These are phyloP conservation scores for Gymnocheta viridis DNA, from an alignment of 2,888 invertebrate genomes.

Conservation along the genomic window DNA sequence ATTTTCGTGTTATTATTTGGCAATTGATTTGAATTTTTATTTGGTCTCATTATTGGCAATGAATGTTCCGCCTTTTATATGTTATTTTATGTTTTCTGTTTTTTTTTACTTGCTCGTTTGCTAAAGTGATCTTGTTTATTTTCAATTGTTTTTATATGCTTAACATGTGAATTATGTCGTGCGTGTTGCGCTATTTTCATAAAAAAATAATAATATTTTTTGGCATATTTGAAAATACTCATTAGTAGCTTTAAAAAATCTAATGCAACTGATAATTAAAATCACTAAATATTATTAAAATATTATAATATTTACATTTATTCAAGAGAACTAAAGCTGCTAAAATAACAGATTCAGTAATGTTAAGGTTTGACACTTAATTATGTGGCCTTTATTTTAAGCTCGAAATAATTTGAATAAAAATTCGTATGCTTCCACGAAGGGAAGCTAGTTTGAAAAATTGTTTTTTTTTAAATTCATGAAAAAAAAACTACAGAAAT, in stretches of 20 bases:
- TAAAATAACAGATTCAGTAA: background rate
- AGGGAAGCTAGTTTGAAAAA: no score
- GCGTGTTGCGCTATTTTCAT: background rate
- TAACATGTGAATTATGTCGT: slow-evolving; percentile 18
- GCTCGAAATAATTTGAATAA: no score
- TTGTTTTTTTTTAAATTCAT: no score
- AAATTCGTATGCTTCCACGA: no score
- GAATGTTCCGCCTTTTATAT: slow-evolving; percentile 51
- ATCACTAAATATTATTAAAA: background rate
- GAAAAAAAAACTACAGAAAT: no score
- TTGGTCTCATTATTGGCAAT: slow-evolving; percentile 14
- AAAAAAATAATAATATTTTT: background rate
- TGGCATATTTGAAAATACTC: background rate
- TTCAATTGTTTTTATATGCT: slow-evolving; percentile 19
- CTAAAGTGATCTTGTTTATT: background rate
- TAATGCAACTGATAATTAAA: slow-evolving; percentile 3
- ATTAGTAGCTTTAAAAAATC: background rate
- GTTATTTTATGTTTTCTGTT: background rate
- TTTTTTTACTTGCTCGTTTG: background rate
- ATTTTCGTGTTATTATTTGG: slow-evolving; percentile 45
- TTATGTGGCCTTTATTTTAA: no score
- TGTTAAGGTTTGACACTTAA: no score
- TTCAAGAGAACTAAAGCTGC: slow-evolving; percentile 1
- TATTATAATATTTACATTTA: background rate
- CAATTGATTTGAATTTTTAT: slow-evolving; percentile 43